Evolutionary conservation across 1,140 invertebrate genomes (phyloP).

Genomic region (Papilio polyxenes): DNA sequence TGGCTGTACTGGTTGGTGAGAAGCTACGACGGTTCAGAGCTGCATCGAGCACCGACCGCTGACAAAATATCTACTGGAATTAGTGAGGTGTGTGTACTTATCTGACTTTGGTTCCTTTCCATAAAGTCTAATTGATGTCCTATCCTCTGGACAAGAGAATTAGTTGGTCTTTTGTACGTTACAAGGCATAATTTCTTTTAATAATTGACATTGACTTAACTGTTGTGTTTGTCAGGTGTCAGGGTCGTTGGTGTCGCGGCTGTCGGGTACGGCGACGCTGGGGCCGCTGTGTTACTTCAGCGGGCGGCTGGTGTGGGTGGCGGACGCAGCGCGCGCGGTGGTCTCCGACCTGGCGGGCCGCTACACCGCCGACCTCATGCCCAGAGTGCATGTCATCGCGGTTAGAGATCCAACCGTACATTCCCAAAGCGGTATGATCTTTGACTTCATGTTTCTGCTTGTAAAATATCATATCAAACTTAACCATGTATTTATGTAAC

Average conservation of each 20-base stretch:
- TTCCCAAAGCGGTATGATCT: slow-evolving; percentile 74
- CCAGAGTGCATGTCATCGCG: slow-evolving; percentile 86
- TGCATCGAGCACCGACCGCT: slow-evolving; percentile 85
- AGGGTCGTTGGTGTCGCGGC: slow-evolving; percentile 65
- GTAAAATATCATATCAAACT: not conserved
- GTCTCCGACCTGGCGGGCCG: slow-evolving; percentile 89
- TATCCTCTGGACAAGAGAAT: not conserved
- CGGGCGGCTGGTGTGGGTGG: slow-evolving; percentile 89
- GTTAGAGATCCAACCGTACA: slow-evolving; percentile 87
- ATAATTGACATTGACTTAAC: not conserved
- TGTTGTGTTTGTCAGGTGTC: slow-evolving; percentile 60
- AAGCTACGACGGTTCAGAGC: slow-evolving; percentile 87
- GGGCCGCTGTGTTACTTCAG: slow-evolving; percentile 89
- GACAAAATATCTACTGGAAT: slow-evolving; percentile 72
- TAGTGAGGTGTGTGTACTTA: slow-evolving; percentile 57
- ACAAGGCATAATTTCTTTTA: too few relatives aligned
- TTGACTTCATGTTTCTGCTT: not conserved
- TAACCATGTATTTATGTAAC: not conserved
- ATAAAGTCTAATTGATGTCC: not conserved
- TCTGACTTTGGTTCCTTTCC: slow-evolving; percentile 35
- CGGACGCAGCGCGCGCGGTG: slow-evolving; percentile 87
- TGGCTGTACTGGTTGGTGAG: slow-evolving; percentile 90
- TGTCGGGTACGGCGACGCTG: slow-evolving; percentile 71
- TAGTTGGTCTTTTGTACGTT: not conserved
- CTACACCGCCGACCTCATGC: slow-evolving; percentile 87